These are phyloP conservation scores for Shinisaurus crocodilurus DNA, from an alignment of 2,113 vertebrate species.

Conservation along the genomic window DNA sequence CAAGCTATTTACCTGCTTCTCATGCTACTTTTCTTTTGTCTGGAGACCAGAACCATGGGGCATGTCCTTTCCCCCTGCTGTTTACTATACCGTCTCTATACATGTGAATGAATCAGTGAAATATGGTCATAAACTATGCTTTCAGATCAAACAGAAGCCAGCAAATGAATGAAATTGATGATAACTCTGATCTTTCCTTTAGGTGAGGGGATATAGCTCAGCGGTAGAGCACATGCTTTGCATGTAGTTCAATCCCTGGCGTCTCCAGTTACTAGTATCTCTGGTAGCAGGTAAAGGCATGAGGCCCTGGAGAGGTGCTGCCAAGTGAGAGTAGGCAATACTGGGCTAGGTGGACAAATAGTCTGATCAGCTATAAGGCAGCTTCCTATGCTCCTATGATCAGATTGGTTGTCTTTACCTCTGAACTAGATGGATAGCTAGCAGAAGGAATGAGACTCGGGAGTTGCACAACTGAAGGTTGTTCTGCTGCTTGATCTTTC, in stretches of 20 bases:
- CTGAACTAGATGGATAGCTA: too few relatives aligned
- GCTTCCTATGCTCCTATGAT: too few relatives aligned
- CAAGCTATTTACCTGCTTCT: background rate
- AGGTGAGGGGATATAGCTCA: background rate
- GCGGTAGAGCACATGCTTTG: background rate
- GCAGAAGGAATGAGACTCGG: too few relatives aligned
- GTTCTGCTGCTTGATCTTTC: background rate
- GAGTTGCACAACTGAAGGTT: too few relatives aligned
- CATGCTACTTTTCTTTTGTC: background rate
- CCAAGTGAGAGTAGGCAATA: background rate
- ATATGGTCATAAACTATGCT: background rate
- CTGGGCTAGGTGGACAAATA: background rate
- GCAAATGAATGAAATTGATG: background rate
- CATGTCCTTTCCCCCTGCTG: background rate
- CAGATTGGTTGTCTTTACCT: too few relatives aligned
- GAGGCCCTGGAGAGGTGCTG: background rate
- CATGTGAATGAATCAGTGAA: background rate
- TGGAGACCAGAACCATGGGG: background rate
- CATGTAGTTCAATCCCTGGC: background rate
- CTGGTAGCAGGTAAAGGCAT: background rate
- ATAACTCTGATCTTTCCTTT: background rate
- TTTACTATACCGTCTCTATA: background rate
- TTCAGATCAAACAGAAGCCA: background rate
- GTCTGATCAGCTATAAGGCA: too few relatives aligned
- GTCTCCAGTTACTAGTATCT: background rate